Percentiles rank a stretch among this genome's conserved stretches.
These are phyloP conservation scores for Antheraea yamamai DNA, from an alignment of 2,888 invertebrate genomes.

Conservation along the genomic window DNA sequence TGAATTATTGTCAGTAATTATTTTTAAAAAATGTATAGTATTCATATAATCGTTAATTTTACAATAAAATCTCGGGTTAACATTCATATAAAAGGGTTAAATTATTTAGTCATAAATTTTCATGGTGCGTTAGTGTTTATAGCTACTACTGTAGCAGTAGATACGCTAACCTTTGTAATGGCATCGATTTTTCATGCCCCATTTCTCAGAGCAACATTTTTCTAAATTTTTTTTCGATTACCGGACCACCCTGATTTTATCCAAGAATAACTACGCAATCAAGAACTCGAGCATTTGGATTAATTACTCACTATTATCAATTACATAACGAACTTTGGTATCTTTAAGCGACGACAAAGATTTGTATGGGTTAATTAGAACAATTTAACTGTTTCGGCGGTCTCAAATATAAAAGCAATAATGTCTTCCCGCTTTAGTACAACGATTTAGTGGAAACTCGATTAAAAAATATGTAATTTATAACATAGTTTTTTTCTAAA, in stretches of 20 bases:
- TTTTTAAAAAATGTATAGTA: neutral
- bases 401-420: conserved; percentile 33
- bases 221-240: conserved; percentile 38
- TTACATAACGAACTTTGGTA: conserved; percentile 53
- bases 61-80: conserved; percentile 11
- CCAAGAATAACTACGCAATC: conserved; percentile 24
- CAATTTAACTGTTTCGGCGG: conserved; percentile 48
- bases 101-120: conserved; percentile 55
- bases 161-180: conserved; percentile 49
- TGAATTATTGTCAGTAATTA: neutral
- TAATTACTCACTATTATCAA: conserved; percentile 65
- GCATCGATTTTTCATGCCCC: conserved; percentile 59
- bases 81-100: conserved; percentile 21
- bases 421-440: conserved; percentile 8
- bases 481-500: neutral
- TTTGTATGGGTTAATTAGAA: conserved; percentile 40
- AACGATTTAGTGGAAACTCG: neutral
- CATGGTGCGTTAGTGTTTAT: conserved; percentile 60
- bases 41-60: conserved; percentile 9
- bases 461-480: neutral
- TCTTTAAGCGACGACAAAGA: conserved; percentile 46
- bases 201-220: conserved; percentile 44
- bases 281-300: conserved; percentile 56
- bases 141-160: conserved; percentile 63
- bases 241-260: conserved; percentile 60